Evolutionary conservation across 2,888 invertebrate genomes (phyloP), one percentile per base, ranked within the genome.

Genomic region (Sinotaia quadrata): DNA sequence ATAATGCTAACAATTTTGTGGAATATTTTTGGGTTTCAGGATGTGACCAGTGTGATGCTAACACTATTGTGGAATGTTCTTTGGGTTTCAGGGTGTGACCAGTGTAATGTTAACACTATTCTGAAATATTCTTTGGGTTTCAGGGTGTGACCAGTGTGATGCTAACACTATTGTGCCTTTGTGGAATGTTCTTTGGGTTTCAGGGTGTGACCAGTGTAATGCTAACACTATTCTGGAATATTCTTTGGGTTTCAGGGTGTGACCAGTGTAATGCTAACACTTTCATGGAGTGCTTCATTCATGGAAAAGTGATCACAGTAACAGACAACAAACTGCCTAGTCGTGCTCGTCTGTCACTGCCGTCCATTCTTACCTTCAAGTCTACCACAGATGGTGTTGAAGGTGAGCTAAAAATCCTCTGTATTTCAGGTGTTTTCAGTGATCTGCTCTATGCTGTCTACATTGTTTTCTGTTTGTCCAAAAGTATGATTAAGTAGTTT

Each of bases 61-160:
- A n/a, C n/a, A n/a, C n/a, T n/a, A n/a, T n/a, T n/a, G n/a, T n/a
- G n/a, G n/a, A n/a, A n/a, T n/a, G n/a, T n/a, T n/a, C 41, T n/a
- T n/a, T n/a, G n/a, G n/a, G n/a, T n/a, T n/a, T n/a, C n/a, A n/a
- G n/a, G n/a, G n/a, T n/a, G n/a, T n/a, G n/a, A 78, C 24, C 78
- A 83, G 47, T 82, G 83, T 76, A 77, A 80, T 3, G 72, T 70
- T 59, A n/a, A n/a, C n/a, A n/a, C n/a, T n/a, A n/a, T n/a, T n/a
- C n/a, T n/a, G n/a, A 41, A 41, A 41, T 41, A 41, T 15, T 41
- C 41, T 62, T 68, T n/a, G n/a, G n/a, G n/a, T 29, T 74, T 15
- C 70, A 84, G 84, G 84, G 83, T 81, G 81, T 72, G 75, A 78
- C 24, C 78, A 83, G 47, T 82, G 83, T 76, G 78, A 80, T 3